These are phyloP conservation scores for Gephyroberyx darwinii DNA, from an alignment of 2,797 vertebrate species.

Conservation along the genomic window DNA sequence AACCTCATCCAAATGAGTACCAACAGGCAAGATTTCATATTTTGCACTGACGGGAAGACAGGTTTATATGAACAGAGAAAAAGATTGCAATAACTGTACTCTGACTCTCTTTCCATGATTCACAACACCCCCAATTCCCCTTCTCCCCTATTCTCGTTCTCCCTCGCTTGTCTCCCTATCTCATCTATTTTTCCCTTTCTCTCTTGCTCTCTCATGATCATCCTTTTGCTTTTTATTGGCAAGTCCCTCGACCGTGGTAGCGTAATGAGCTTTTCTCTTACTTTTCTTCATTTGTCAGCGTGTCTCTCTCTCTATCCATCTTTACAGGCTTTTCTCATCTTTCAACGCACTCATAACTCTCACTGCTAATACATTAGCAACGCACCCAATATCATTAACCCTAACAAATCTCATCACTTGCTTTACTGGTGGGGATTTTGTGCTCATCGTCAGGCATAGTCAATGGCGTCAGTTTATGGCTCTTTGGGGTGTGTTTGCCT, in stretches of 20 bases:
- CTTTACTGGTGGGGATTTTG: constrained; percentile 35
- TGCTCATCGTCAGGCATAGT: constrained; percentile 30
- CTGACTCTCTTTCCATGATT: constrained; percentile 52
- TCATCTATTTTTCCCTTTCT: constrained; percentile 62
- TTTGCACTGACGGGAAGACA: constrained; percentile 52
- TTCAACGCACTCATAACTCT: constrained; percentile 62
- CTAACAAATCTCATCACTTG: constrained; percentile 44
- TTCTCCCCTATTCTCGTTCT: constrained; percentile 48
- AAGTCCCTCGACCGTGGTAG: constrained; percentile 59
- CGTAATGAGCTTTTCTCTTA: constrained; percentile 71
- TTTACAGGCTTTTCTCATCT: constrained; percentile 46
- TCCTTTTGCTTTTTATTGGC: constrained; percentile 68
- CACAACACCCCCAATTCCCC: constrained; percentile 43
- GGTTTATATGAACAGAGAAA: constrained; percentile 45
- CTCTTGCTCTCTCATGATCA: constrained; percentile 56
- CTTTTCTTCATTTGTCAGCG: constrained; percentile 63
- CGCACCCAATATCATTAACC: constrained; percentile 44
- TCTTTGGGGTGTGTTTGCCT: background rate
- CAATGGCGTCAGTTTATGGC: constrained; percentile 9
- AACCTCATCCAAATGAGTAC: constrained; percentile 45
- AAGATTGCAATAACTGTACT: constrained; percentile 42
- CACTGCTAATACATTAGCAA: constrained; percentile 48
- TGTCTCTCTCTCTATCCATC: constrained; percentile 31
- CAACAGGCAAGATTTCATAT: constrained; percentile 28
- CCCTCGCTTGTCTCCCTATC: constrained; percentile 50